phyloP scores from a whole-genome alignment of 2,113 vertebrate species.

The Alces alces region DNA sequence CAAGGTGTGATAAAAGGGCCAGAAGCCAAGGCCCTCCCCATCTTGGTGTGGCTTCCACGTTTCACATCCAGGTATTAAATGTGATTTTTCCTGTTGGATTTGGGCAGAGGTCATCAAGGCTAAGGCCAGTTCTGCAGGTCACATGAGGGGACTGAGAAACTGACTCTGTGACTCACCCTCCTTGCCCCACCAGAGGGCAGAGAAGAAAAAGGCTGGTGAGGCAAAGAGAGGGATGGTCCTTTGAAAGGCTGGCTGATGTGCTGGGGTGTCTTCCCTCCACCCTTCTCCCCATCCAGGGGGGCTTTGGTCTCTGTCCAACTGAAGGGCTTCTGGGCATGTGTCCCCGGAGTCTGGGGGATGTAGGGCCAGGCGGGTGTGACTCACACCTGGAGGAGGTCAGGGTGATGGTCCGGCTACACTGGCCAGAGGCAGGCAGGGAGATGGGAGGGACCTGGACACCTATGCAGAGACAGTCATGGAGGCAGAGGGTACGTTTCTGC shows the following conservation, averaged over 20 bases:
- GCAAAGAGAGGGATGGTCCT: not conserved
- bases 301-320: not conserved
- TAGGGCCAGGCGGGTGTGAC: not conserved
- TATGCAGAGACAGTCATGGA: accelerated
- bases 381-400: not conserved
- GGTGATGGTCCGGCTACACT: not conserved
- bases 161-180: not conserved
- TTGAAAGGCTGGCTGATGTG: not conserved
- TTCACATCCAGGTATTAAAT: not conserved
- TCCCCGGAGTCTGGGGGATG: not conserved
- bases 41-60: not conserved
- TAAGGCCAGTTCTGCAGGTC: not conserved
- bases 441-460: no score
- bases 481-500: not conserved
- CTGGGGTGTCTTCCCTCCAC: not conserved
- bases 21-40: not conserved
- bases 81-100: not conserved
- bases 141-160: not conserved
- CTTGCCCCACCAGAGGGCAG: not conserved
- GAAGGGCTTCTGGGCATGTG: not conserved
- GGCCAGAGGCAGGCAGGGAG: not conserved
- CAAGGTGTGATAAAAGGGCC: accelerated
- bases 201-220: not conserved
- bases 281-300: not conserved
- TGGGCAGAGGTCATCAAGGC: not conserved